A percentile compares a stretch with the other conserved stretches of the same genome.
phyloP scores from a whole-genome alignment of 2,888 invertebrate species.

The Drosophila tripunctata region DNA sequence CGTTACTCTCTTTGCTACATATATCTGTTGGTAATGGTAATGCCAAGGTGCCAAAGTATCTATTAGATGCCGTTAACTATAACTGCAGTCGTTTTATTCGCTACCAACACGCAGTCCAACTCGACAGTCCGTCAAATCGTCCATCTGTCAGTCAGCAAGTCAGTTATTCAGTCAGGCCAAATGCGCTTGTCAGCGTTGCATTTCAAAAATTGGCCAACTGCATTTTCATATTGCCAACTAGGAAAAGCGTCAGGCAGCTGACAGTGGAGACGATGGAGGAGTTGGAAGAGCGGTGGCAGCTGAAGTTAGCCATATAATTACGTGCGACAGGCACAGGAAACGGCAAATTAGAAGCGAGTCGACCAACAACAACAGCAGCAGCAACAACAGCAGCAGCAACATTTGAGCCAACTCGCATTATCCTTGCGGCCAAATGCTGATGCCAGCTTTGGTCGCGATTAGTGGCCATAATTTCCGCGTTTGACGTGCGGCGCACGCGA shows the following conservation, averaged over 20 bases:
- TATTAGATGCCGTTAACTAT: constrained; percentile 78
- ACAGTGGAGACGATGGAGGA: no score
- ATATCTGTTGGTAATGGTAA: constrained; percentile 49
- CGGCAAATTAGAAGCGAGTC: constrained; percentile 65
- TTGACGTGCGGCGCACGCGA: constrained; percentile 54
- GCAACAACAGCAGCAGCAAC: neutral
- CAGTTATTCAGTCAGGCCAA: constrained; percentile 43
- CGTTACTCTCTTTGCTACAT: constrained; percentile 1
- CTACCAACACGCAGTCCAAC: constrained; percentile 65
- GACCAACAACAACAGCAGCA: neutral
- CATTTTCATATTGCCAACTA: constrained; percentile 32
- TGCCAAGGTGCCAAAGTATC: constrained; percentile 78
- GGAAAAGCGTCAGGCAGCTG: neutral
- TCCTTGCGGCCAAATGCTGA: constrained; percentile 61
- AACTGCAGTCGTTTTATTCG: constrained; percentile 70
- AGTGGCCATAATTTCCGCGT: constrained; percentile 53
- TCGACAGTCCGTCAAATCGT: constrained; percentile 1
- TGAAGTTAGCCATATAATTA: constrained; percentile 58
- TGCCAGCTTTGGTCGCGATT: constrained; percentile 44
- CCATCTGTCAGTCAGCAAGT: neutral
- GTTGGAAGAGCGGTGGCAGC: constrained; percentile 10
- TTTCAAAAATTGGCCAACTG: constrained; percentile 58
- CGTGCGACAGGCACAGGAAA: constrained; percentile 70
- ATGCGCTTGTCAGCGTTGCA: constrained; percentile 64
- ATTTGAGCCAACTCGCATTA: constrained; percentile 51